Base-by-base conservation (phyloP, 2,113 vertebrate species). In the Solea solea region DNA sequence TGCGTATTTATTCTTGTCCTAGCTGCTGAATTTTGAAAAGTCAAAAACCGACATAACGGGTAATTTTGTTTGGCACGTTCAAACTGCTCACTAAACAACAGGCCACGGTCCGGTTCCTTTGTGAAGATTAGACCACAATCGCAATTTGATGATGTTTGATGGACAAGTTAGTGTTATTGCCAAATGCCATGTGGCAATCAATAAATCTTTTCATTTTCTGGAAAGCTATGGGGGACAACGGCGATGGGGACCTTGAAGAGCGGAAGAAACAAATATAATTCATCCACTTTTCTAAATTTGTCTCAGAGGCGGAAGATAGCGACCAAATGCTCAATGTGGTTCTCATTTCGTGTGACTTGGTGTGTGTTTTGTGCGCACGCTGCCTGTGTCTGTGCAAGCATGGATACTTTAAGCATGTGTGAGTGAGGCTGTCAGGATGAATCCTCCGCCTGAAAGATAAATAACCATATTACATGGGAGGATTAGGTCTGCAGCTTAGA, bases 311-410 rank as follows among this genome's bases (percentile, higher is more conserved):
- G 55, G 63, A 55, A 27, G 58, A 68, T 39, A 49, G 59, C 50
- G 13, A 81, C 69, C 72, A 76, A 80, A 66, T 45, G 53, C 77
- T 71, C 85, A 89, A 89, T 88, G 74, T 90, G 89, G 65, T 91
- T 91, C 73, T 85, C 62, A 87, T 90, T 89, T 76, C 54, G 67
- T 73, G 81, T 59, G 74, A 63, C 34, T 76, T 57, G 28, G 67
- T 67, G 34, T 71, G 54, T 74, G 48, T 75, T 67, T 45, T 67
- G 62, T 53, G 61, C 9, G 55, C 27, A 25, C 9, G 7, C 39
- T 72, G 49, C 7, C 39, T 57, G 56, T 61, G 74, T 16, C 25
- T 69, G 63, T 69, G 66, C 56, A 57, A 40, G 28, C 15, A 11
- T 70, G 57, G 60, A 25, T 75, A 52, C 68, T 69, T 54, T 50